Evolutionary conservation across 1,140 invertebrate species (phyloP), one percentile per base, ranked within the genome.

Genomic region (Euschistus heros): DNA sequence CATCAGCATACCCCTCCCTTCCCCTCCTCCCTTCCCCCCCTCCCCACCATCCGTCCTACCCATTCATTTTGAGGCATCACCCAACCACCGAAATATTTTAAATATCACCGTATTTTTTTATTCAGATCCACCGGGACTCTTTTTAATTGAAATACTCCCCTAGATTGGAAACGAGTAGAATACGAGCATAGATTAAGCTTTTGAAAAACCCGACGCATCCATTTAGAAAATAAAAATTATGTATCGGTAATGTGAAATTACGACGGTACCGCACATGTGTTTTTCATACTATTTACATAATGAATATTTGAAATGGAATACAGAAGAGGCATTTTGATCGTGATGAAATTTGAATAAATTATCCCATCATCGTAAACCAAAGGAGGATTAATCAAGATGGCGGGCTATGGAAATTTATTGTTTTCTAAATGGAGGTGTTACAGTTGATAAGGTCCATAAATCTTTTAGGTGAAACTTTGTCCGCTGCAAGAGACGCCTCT

Each of bases 211-310:
- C 47, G n/a, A 18, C n/a, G 14, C 47, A 5, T 18, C 47, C 22
- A 50, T 50, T 50, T 50, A 50, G 33, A 37, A 37, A 37, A n/a
- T 44, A 44, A 47, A 20, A 50, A 22, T 22, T 50, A 50, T 50
- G 47, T 20, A 50, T 18, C 47, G n/a, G 47, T 50, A 22, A 50
- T 50, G 22, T 50, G 47, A 50, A 50, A 50, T 50, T 50, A 50
- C 22, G 47, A 50, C 47, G 22, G 47, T 17, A 14, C 47, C 47
- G 10, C 47, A 50, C n/a, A 50, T 37, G 22, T 50, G 47, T 50
- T 50, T 50, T 50, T 50, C 47, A 50, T 50, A 50, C 47, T 50
- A 50, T 50, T 50, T 50, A 50, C 47, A 50, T 50, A 50, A 50
- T 50, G 47, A 50, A 50, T 50, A 20, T 22, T 50, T 50, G 47